phyloP scores from a whole-genome alignment of 2,888 invertebrate genomes.

The Oscheius sp. region DNA sequence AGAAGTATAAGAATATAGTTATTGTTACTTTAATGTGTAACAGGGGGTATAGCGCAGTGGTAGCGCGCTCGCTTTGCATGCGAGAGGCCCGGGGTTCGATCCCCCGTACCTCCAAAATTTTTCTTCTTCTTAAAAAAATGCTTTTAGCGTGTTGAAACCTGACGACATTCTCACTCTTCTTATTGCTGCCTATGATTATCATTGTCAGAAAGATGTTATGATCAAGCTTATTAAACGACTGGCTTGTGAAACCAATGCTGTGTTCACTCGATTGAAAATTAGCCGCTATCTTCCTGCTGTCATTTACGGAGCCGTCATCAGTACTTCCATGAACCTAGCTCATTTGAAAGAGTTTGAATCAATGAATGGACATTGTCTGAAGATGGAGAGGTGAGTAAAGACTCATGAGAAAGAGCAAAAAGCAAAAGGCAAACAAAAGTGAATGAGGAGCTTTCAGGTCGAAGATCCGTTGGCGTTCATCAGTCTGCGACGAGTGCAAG shows the following conservation, averaged over 20 bases:
- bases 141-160: conserved; percentile 55
- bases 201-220: conserved; percentile 50
- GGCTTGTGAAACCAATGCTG: conserved; percentile 56
- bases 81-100: conserved; percentile 31
- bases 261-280: conserved; percentile 62
- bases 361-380: conserved; percentile 58
- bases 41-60: conserved; percentile 52
- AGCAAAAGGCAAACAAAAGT: too few species aligned
- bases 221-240: conserved; percentile 55
- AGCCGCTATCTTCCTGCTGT: conserved; percentile 57
- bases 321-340: conserved; percentile 59
- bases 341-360: conserved; percentile 50
- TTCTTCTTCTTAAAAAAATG: conserved; percentile 8
- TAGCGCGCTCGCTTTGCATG: conserved; percentile 58
- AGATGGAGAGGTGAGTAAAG: conserved; percentile 44
- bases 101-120: neutral
- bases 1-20: too few species aligned
- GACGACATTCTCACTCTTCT: conserved; percentile 65
- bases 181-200: conserved; percentile 59
- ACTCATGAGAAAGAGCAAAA: too few species aligned
- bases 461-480: conserved; percentile 51
- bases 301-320: conserved; percentile 62
- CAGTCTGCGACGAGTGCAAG: conserved; percentile 58
- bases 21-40: too few species aligned
- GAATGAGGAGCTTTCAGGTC: conserved; percentile 45